A percentile compares a stretch with the other conserved stretches of the same genome.
These are phyloP conservation scores for Synanthedon formicaeformis DNA, from an alignment of 2,888 invertebrate species.

Conservation along the genomic window DNA sequence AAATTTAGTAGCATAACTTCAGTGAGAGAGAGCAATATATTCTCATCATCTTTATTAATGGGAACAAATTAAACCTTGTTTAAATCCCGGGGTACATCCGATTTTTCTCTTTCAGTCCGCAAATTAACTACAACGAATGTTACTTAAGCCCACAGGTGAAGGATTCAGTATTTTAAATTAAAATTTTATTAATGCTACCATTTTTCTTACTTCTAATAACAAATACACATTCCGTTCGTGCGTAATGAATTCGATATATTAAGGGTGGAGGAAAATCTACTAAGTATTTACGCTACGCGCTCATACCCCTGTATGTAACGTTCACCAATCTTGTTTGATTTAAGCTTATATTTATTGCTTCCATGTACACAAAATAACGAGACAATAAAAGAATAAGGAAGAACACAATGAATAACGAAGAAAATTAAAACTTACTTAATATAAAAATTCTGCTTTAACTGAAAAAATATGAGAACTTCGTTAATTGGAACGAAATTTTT, in stretches of 20 bases:
- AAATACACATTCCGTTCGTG: slow-evolving; percentile 3
- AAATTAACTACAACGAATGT: slow-evolving; percentile 59
- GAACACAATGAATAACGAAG: too few species aligned
- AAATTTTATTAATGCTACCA: slow-evolving; percentile 10
- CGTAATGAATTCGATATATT: background rate
- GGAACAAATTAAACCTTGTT: slow-evolving; percentile 54
- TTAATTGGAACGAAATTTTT: too few species aligned
- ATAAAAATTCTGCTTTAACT: too few species aligned
- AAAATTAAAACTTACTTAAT: too few species aligned
- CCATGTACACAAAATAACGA: too few species aligned
- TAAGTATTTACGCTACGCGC: too few species aligned
- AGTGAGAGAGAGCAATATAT: slow-evolving; percentile 18
- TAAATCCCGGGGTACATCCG: slow-evolving; percentile 24
- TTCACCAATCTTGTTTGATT: too few species aligned
- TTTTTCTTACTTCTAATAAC: slow-evolving; percentile 4
- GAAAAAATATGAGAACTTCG: too few species aligned
- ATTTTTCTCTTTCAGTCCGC: slow-evolving; percentile 52
- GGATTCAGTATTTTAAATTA: slow-evolving; percentile 26
- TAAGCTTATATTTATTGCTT: too few species aligned
- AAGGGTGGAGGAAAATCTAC: too few species aligned
- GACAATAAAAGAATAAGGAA: too few species aligned
- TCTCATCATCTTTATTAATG: slow-evolving; percentile 59
- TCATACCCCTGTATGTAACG: too few species aligned
- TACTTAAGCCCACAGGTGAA: slow-evolving; percentile 40
- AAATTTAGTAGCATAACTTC: slow-evolving; percentile 14